A percentile compares a stretch with the other conserved stretches of the same genome.
Conservation (phyloP, 2,113 vertebrate genomes). For the Larimichthys polyactis region DNA sequence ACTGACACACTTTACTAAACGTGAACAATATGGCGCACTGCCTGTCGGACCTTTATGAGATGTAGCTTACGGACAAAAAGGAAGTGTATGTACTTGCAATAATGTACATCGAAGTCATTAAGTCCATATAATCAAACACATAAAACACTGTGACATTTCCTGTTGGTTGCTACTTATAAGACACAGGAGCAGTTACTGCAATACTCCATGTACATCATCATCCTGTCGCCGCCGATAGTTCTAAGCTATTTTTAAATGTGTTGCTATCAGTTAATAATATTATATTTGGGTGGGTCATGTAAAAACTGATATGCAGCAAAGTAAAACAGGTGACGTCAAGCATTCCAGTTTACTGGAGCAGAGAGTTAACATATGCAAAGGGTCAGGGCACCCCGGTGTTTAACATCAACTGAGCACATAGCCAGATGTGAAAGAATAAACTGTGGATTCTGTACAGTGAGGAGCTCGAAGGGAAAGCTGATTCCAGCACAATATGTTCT, state of each 20-base stretch:
- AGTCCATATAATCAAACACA: neutral
- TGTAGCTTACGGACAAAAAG: neutral
- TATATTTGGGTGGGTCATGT: neutral
- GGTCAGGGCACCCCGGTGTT: constrained; percentile 61
- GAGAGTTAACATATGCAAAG: constrained; percentile 56
- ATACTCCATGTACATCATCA: neutral
- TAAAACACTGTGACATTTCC: constrained; percentile 6
- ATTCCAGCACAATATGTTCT: constrained; percentile 5
- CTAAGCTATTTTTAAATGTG: neutral
- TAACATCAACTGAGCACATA: constrained; percentile 59
- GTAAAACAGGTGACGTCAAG: constrained; percentile 58
- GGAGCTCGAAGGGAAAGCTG: neutral
- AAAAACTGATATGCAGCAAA: constrained; percentile 3
- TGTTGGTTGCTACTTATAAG: neutral
- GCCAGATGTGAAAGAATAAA: constrained; percentile 74
- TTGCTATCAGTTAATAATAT: neutral
- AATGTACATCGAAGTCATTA: neutral
- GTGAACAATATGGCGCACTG: constrained; percentile 12
- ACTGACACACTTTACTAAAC: constrained; percentile 13
- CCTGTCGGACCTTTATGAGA: neutral
- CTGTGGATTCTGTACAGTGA: constrained; percentile 16
- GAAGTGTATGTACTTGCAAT: neutral
- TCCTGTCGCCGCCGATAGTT: too few species aligned
- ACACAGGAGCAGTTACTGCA: too few species aligned
- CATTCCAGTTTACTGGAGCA: constrained; percentile 60